Base-by-base conservation (phyloP, 2,797 vertebrate genomes). In the Agapornis canus region DNA sequence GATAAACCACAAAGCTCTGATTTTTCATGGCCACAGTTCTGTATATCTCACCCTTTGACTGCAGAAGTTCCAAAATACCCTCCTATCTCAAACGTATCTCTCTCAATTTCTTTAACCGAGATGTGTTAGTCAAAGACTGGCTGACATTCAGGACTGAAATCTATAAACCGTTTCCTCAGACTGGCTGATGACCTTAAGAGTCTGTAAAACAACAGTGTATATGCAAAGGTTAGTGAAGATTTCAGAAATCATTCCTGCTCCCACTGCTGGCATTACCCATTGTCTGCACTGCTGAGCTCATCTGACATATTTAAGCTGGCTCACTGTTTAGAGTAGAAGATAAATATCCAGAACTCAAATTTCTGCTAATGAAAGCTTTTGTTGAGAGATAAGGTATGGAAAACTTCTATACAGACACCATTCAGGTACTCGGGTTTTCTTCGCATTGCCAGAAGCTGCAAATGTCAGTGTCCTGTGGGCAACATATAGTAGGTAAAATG, bases 201-300 rank as follows among this genome's bases (percentile, higher is more conserved):
- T 78, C 75, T 89, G 83, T 96, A 92, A 95, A 95, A 87, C 85
- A 87, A 85, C 71, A 57, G n/a, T 22, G 78, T 63, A 70, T 63
- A 77, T 19, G 95, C 83, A 97, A 97, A 97, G 97, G 97, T 96
- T 96, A 97, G 89, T 29, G 73, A 86, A 94, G 92, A 91, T 90
- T 96, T 91, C 89, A 5, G 6, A 94, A 94, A 85, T 85, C 73
- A 14, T 77, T 95, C 76, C 91, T 72, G 40, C 81, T 93, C 82
- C 69, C 90, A 37, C 80, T 9, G 47, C 90, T 96, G 96, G 84
- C 96, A 92, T 90, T 71, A 92, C 91, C 20, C 7, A 84, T 9
- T 77, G 81, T 79, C 95, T 92, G 72, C 10, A 23, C 79, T 85
- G 91, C 71, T 19, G 23, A 80, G 78, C 35, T 80, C 87, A 90